Percentiles rank a stretch among this genome's conserved stretches.
Evolutionary conservation across 2,113 vertebrate species (phyloP).

Genomic region (Ceuthmochares aereus): DNA sequence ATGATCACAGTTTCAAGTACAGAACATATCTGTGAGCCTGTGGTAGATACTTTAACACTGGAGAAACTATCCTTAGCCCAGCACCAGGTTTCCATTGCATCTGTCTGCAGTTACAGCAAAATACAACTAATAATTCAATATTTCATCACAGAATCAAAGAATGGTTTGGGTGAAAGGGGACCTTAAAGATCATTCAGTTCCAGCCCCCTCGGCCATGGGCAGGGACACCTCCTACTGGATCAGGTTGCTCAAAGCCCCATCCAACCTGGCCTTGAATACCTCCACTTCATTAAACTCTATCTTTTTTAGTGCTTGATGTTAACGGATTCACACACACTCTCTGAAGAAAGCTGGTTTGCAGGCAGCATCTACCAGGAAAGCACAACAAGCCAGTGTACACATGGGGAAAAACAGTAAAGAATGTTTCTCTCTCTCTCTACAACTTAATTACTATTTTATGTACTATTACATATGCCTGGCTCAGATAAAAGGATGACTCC

Average conservation of each 20-base stretch:
- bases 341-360: neutral
- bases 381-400: neutral
- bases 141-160: neutral
- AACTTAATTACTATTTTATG: neutral
- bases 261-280: no score
- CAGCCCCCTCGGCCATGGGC: no score
- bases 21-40: neutral
- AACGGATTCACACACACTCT: neutral
- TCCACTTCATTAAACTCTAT: neutral
- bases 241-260: no score
- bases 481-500: conserved; percentile 7
- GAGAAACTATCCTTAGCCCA: neutral
- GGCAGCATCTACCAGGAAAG: neutral
- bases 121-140: neutral
- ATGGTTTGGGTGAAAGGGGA: no score
- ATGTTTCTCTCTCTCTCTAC: neutral
- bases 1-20: neutral
- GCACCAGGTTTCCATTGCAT: neutral
- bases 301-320: neutral
- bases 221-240: no score
- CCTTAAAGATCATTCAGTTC: no score
- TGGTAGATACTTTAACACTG: neutral
- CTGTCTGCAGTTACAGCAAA: neutral
- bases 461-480: neutral
- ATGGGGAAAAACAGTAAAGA: neutral